Conservation (phyloP, 53 echinoderm and acorn worm genomes). For the Holothuria scabra region DNA sequence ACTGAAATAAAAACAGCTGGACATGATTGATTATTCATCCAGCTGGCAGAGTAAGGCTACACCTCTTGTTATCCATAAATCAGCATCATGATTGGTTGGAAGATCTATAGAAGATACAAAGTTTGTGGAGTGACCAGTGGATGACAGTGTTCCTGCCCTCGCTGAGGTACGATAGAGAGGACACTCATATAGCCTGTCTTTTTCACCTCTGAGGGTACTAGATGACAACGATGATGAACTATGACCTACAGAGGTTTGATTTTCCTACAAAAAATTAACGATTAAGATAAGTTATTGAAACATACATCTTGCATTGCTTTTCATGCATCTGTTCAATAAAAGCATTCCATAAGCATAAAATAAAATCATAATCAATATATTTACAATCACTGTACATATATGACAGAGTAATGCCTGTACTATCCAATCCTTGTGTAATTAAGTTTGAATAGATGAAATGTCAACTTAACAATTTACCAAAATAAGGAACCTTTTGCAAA, state of each 20-base stretch:
- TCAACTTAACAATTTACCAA: too few species aligned
- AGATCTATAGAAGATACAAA: slow-evolving; percentile 93
- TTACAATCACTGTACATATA: too few species aligned
- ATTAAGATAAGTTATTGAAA: too few species aligned
- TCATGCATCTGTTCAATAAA: too few species aligned
- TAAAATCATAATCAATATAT: too few species aligned
- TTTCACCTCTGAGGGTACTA: neutral
- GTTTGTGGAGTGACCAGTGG: slow-evolving; percentile 97
- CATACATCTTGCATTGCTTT: too few species aligned
- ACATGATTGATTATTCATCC: slow-evolving; percentile 63
- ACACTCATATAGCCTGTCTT: slow-evolving; percentile 71
- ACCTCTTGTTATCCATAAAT: slow-evolving; percentile 92
- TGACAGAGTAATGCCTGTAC: too few species aligned
- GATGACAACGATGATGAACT: slow-evolving; percentile 27
- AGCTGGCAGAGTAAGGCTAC: slow-evolving; percentile 94
- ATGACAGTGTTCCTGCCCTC: slow-evolving; percentile 93
- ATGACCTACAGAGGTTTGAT: neutral
- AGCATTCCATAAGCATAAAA: too few species aligned
- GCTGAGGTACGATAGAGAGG: slow-evolving; percentile 97
- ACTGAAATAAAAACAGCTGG: neutral
- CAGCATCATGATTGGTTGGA: slow-evolving; percentile 75
- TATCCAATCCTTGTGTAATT: too few species aligned
- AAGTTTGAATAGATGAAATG: too few species aligned
- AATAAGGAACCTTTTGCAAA: too few species aligned
- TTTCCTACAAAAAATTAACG: too few species aligned